phyloP scores from a whole-genome alignment of 2,888 invertebrate species.

The Pristionchus entomophagus region DNA sequence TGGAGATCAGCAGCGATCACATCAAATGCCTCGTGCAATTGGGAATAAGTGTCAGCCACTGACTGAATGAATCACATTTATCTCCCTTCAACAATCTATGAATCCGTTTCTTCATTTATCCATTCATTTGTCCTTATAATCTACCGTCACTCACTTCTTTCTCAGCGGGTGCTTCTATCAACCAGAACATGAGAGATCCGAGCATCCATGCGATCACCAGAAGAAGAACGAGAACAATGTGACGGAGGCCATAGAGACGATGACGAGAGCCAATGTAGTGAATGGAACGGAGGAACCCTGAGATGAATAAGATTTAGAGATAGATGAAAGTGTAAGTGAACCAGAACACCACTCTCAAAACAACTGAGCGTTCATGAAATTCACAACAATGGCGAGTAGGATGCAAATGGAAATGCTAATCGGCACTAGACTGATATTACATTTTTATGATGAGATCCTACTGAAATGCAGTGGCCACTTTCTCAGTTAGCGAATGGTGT shows the following conservation, averaged over 20 bases:
- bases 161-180: background rate
- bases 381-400: too few relatives aligned
- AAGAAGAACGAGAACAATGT: background rate
- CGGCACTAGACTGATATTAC: too few relatives aligned
- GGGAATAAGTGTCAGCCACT: background rate
- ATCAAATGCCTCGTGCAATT: background rate
- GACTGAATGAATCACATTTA: background rate
- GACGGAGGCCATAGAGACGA: background rate
- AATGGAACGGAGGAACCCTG: background rate
- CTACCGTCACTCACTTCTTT: background rate
- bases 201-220: background rate
- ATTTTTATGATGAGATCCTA: too few relatives aligned
- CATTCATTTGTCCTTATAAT: too few relatives aligned
- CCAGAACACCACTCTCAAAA: too few relatives aligned
- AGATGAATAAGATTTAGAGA: too few relatives aligned
- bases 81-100: background rate
- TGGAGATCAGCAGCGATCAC: background rate
- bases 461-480: too few relatives aligned
- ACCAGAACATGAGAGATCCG: background rate
- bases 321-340: too few relatives aligned
- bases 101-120: background rate
- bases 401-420: too few relatives aligned
- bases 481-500: too few relatives aligned
- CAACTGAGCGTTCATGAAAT: too few relatives aligned
- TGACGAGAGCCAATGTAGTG: background rate